Evolutionary conservation across 2,888 invertebrate species (phyloP).

Genomic region (Drosophila subsilvestris): DNA sequence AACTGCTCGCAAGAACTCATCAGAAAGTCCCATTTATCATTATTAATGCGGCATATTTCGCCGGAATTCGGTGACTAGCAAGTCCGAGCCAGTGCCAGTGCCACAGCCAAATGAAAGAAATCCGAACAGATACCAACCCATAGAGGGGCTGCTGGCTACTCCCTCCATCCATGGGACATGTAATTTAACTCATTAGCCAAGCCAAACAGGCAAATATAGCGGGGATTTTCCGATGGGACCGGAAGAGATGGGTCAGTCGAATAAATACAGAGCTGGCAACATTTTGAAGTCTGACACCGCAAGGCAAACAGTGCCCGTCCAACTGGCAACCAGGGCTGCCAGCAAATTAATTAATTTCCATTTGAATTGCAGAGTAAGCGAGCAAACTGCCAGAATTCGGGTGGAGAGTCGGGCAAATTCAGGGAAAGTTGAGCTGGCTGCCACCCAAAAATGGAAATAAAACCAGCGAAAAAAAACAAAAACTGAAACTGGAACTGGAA

Average conservation of each 20-base stretch:
- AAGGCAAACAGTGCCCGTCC: conserved; percentile 40
- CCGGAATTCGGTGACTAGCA: conserved; percentile 1
- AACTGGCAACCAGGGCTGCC: conserved; percentile 4
- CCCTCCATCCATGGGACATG: conserved; percentile 39
- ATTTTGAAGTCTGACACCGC: conserved; percentile 47
- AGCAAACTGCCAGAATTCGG: conserved; percentile 10
- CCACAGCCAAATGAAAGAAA: no score
- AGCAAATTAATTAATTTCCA: conserved; percentile 70
- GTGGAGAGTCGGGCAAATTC: conserved; percentile 1
- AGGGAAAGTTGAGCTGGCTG: conserved; percentile 11
- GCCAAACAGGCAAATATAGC: conserved; percentile 35
- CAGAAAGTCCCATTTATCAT: conserved; percentile 40
- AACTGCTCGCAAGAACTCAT: conserved; percentile 14
- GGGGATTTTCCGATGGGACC: not conserved
- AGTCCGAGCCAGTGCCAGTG: not conserved
- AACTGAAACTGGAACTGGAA: not conserved
- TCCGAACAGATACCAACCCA: not conserved
- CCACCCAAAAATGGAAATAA: not conserved
- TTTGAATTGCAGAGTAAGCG: conserved; percentile 57
- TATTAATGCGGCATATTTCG: conserved; percentile 17
- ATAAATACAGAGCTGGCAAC: conserved; percentile 31
- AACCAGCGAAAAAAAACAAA: not conserved
- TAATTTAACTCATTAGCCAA: conserved; percentile 60
- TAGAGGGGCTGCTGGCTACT: not conserved
- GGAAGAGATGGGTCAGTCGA: conserved; percentile 25